phyloP scores from a whole-genome alignment of 1,140 invertebrate genomes.

The Stegodyphus dumicola region DNA sequence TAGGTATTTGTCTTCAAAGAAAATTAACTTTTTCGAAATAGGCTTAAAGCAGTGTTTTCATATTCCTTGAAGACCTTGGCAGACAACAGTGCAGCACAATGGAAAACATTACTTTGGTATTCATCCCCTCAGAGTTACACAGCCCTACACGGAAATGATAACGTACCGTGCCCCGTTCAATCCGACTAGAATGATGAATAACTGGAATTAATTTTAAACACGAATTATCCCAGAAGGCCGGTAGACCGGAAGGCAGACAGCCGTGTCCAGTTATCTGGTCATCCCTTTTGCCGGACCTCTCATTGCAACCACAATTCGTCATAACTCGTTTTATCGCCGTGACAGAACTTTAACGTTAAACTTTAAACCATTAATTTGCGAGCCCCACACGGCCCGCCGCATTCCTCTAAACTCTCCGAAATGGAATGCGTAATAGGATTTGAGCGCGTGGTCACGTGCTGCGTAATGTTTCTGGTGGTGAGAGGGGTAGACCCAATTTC shows the following conservation, averaged over 20 bases:
- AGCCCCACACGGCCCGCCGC: neutral
- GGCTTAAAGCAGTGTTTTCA: no score
- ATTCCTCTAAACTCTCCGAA: neutral
- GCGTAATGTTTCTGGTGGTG: neutral
- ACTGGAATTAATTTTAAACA: conserved; percentile 31
- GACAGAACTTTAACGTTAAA: conserved; percentile 31
- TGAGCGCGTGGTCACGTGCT: neutral
- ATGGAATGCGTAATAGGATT: conserved; percentile 27
- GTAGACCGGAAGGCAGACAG: conserved; percentile 26
- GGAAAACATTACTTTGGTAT: no score
- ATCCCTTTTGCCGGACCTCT: conserved; percentile 27
- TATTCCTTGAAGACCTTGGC: no score
- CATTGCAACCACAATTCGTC: conserved; percentile 29
- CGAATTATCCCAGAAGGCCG: conserved; percentile 13
- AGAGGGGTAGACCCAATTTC: no score
- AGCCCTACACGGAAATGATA: neutral
- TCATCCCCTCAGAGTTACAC: neutral
- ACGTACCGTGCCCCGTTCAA: neutral
- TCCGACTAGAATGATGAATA: conserved; percentile 2
- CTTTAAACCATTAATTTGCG: conserved; percentile 29
- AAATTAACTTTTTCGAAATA: no score
- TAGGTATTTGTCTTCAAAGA: no score
- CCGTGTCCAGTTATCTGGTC: conserved; percentile 36
- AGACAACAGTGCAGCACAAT: no score
- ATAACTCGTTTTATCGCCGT: conserved; percentile 24